Conservation (phyloP, 92 coral and sea anemone genomes). For the Diadumene lineata region DNA sequence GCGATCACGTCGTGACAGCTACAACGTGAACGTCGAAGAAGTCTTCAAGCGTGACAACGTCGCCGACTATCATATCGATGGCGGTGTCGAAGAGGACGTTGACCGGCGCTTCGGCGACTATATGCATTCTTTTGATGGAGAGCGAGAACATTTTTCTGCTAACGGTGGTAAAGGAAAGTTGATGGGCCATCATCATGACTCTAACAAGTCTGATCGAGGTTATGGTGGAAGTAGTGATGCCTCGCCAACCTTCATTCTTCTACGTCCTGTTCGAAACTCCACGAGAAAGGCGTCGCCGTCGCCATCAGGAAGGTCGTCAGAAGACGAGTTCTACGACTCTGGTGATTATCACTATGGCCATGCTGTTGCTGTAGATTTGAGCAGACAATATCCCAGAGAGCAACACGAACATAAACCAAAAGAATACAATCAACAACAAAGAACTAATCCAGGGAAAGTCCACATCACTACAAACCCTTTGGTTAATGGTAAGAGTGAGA, state of each 20-base stretch:
- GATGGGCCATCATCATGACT: constrained; percentile 9
- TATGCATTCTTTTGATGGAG: constrained; percentile 46
- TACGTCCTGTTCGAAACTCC: constrained; percentile 23
- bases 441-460: constrained; percentile 24
- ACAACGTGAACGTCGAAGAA: constrained; percentile 49
- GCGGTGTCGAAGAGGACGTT: constrained; percentile 79
- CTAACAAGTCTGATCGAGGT: constrained; percentile 29
- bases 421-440: neutral
- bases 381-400: constrained; percentile 5
- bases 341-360: constrained; percentile 34
- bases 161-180: constrained; percentile 6
- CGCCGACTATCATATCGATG: constrained; percentile 77
- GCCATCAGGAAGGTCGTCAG: constrained; percentile 27
- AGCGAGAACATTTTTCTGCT: constrained; percentile 12
- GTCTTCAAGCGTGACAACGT: constrained; percentile 83
- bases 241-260: constrained; percentile 37
- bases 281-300: constrained; percentile 17
- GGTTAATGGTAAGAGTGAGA: constrained; percentile 2
- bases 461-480: constrained; percentile 40
- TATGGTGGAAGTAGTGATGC: constrained; percentile 46
- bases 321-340: constrained; percentile 34
- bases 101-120: constrained; percentile 57
- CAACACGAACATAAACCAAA: constrained; percentile 19
- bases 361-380: constrained; percentile 31
- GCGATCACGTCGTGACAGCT: constrained; percentile 45